These are phyloP conservation scores for Epiblema foenella DNA, from an alignment of 2,888 invertebrate genomes.

Conservation along the genomic window DNA sequence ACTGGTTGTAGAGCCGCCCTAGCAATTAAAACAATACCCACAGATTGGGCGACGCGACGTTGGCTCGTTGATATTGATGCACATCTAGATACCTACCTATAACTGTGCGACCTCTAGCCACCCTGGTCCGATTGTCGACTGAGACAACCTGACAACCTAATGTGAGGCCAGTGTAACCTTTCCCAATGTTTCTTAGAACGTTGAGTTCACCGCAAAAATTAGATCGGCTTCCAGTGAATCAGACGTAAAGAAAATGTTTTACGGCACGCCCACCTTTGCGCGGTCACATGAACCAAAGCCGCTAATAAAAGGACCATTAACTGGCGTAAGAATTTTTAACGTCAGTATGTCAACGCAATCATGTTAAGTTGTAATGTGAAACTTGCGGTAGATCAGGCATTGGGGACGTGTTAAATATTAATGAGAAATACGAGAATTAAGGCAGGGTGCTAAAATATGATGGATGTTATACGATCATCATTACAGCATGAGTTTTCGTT, in stretches of 20 bases:
- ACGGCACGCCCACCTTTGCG: conserved; percentile 70
- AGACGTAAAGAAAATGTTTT: conserved; percentile 66
- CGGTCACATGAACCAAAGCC: conserved; percentile 61
- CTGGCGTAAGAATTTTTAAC: conserved; percentile 58
- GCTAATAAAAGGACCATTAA: conserved; percentile 71
- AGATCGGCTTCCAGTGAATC: conserved; percentile 56
- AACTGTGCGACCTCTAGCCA: conserved; percentile 30
- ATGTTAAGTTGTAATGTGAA: conserved; percentile 60
- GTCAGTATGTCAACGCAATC: conserved; percentile 63
- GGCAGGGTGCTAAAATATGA: not conserved
- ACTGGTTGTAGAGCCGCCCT: not conserved
- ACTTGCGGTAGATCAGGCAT: conserved; percentile 66
- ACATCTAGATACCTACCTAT: conserved; percentile 1
- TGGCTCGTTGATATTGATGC: not conserved
- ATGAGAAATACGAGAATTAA: conserved; percentile 4
- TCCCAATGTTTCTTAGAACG: conserved; percentile 60
- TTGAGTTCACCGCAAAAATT: conserved; percentile 67
- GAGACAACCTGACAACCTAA: conserved; percentile 41
- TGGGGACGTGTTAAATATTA: conserved; percentile 14
- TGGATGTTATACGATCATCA: not conserved
- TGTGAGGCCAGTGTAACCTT: conserved; percentile 42
- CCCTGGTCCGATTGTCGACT: conserved; percentile 28
- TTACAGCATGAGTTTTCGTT: not conserved
- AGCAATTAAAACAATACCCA: conserved; percentile 1
- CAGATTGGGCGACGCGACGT: not conserved